Evolutionary conservation across 2,113 vertebrate species (phyloP).

Genomic region (Onychostruthus taczanowskii): DNA sequence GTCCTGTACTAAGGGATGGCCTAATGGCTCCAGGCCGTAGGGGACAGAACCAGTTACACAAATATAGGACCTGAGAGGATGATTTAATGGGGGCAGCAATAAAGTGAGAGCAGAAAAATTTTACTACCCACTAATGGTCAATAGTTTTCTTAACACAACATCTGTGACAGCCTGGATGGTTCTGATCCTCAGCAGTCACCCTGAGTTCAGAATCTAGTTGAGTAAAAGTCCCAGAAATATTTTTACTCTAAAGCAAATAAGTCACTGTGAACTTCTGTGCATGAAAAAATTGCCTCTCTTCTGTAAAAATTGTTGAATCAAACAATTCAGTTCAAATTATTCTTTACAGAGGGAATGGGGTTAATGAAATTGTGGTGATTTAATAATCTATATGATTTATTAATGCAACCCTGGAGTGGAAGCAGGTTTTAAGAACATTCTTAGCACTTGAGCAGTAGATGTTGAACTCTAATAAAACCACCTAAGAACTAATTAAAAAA

Average conservation of each 20-base stretch:
- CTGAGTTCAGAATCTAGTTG: not conserved
- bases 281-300: not conserved
- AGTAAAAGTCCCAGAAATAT: not conserved
- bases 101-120: conserved; percentile 56
- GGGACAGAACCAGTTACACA: conserved; percentile 48
- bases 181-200: not conserved
- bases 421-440: not conserved
- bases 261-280: not conserved
- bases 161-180: conserved; percentile 35
- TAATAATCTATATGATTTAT: not conserved
- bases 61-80: conserved; percentile 61
- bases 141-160: conserved; percentile 59
- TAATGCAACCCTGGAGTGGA: not conserved
- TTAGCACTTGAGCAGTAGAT: not conserved
- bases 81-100: conserved; percentile 61
- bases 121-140: conserved; percentile 52
- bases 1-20: not conserved
- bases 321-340: not conserved
- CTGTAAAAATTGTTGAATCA: not conserved
- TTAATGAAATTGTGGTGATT: not conserved
- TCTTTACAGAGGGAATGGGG: not conserved
- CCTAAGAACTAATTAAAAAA: not conserved
- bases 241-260: not conserved
- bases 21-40: not conserved
- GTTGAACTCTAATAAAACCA: not conserved